Base-by-base conservation (phyloP, 2,888 invertebrate genomes). In the Synanthedon vespiformis region DNA sequence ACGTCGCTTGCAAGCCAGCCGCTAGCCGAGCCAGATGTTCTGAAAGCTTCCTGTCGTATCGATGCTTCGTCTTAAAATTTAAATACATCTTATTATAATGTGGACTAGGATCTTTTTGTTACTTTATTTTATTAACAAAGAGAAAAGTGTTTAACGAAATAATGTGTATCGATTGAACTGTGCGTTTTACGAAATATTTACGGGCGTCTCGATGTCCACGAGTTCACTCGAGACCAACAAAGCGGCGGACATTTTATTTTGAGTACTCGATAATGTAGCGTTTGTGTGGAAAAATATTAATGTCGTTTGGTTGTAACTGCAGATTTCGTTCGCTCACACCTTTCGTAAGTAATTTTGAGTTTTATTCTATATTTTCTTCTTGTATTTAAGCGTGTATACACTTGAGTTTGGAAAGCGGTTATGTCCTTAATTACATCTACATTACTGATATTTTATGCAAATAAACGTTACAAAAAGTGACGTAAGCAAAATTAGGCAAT, bases 201-300 rank as follows among this genome's bases (percentile, higher is more conserved):
- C 74, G 81, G 82, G 83, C 86, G 82, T 79, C 81, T 81, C 79
- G 77, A 84, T 86, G 84, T 87, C 88, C 86, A 87, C 88, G 85
- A 86, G 86, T 87, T 85, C 85, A 85, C 73, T 86, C 80, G 80
- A 82, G 78, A 86, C 86, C 86, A 85, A 87, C 87, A 85, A 86
- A 86, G 88, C 88, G 88, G 88, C 88, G 87, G 88, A 88, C 88
- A 88, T 88, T 88, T 88, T 88, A 88, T 88, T 88, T 88, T 85
- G 85, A 86, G 82, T 83, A 82, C 80, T 86, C 81, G 84, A 88
- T 87, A 87, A 88, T 88, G 88, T 88, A 88, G 88, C 85, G 78
- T 83, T 85, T 83, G 86, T 80, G 77, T 84, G 72, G 83, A 80
- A 83, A 34, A 84, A 86, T 77, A 84, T 84, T 86, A 77, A 87